These are phyloP conservation scores for Drosophila sturtevanti DNA, from an alignment of 1,140 invertebrate genomes.

Conservation along the genomic window DNA sequence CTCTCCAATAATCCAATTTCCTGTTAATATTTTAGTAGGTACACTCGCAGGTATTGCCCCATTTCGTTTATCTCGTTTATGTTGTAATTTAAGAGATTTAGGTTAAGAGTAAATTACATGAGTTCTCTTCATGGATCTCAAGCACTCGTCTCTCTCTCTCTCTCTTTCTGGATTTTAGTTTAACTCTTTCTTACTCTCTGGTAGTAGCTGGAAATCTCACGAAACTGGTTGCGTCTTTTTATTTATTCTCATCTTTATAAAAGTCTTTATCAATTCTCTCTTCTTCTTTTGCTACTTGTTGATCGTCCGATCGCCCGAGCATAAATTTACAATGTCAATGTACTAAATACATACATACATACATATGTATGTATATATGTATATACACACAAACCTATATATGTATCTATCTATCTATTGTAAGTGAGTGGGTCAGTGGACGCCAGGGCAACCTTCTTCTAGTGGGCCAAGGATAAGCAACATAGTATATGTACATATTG, in stretches of 20 bases:
- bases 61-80: background rate
- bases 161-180: background rate
- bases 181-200: background rate
- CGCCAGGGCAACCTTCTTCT: background rate
- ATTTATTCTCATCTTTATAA: background rate
- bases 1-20: background rate
- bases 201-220: background rate
- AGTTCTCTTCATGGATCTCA: background rate
- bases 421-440: slow-evolving; percentile 11
- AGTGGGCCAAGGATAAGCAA: slow-evolving; percentile 12
- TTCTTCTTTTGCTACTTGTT: background rate
- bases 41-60: background rate
- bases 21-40: background rate
- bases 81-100: slow-evolving; percentile 11
- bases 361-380: background rate
- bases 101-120: slow-evolving; percentile 6
- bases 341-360: slow-evolving; percentile 21
- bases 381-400: background rate
- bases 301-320: slow-evolving; percentile 9
- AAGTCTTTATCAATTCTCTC: background rate
- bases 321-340: slow-evolving; percentile 48
- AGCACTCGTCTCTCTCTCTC: background rate
- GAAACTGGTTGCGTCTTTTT: background rate
- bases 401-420: background rate
- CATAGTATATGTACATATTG: too few species aligned